Percentiles rank a stretch among this genome's conserved stretches.
Conservation (phyloP, 2,888 invertebrate genomes). For the Pollenia angustigena region DNA sequence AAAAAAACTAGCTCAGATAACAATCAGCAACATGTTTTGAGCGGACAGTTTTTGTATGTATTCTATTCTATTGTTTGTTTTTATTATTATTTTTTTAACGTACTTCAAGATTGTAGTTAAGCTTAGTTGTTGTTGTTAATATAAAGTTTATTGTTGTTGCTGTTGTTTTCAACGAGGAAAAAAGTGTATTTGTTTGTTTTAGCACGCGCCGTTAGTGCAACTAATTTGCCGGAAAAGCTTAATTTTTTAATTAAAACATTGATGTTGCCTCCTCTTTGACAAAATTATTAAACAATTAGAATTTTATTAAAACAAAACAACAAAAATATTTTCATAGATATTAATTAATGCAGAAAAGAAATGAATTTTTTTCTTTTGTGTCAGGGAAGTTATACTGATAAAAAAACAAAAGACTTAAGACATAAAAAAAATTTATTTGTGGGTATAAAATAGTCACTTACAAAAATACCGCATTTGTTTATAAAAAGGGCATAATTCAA, state of each 20-base stretch:
- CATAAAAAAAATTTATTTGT: not conserved
- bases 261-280: not conserved
- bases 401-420: constrained; percentile 46
- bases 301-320: not conserved
- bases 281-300: constrained; percentile 19
- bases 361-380: not conserved
- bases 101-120: constrained; percentile 13
- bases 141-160: constrained; percentile 26
- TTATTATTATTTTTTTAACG: constrained; percentile 1
- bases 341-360: too few species aligned
- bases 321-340: too few species aligned
- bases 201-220: constrained; percentile 71
- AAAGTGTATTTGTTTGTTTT: constrained; percentile 30
- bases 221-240: constrained; percentile 67
- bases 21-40: constrained; percentile 46
- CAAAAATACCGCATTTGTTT: not conserved
- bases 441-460: not conserved
- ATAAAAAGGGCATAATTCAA: too few species aligned
- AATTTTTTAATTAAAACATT: constrained; percentile 8
- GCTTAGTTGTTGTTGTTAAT: constrained; percentile 21
- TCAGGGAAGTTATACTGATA: not conserved
- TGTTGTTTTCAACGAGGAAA: constrained; percentile 7
- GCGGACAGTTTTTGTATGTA: constrained; percentile 40
- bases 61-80: not conserved
- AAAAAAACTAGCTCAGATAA: constrained; percentile 46